phyloP scores from a whole-genome alignment of 2,888 invertebrate genomes.

The Nezara viridula region DNA sequence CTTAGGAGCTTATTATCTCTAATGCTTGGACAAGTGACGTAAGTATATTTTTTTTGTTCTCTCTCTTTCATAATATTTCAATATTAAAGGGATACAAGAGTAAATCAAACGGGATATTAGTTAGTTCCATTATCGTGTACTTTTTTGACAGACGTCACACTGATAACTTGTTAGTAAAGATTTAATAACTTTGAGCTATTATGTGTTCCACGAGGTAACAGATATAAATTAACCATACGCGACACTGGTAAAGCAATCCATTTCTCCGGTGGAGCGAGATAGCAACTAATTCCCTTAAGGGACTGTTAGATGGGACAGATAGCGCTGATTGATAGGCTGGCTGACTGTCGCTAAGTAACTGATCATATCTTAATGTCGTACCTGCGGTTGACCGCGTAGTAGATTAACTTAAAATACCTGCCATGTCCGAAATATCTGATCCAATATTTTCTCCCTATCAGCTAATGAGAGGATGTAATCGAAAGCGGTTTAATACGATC shows the following conservation, averaged over 20 bases:
- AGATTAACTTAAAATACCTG: background rate
- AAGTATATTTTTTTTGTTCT: no score
- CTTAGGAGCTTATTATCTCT: no score
- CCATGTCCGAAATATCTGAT: background rate
- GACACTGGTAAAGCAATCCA: background rate
- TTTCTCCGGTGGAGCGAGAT: background rate
- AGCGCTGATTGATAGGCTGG: background rate
- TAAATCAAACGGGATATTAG: background rate
- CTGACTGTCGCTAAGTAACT: background rate
- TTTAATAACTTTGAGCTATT: background rate
- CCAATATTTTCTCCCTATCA: background rate
- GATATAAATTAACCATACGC: background rate
- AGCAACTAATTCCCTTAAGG: slow-evolving; percentile 40
- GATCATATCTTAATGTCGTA: slow-evolving; percentile 13
- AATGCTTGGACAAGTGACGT: no score
- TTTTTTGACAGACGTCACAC: background rate
- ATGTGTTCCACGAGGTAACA: background rate
- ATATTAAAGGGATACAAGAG: no score
- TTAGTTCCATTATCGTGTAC: background rate
- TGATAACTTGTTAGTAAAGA: background rate
- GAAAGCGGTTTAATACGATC: background rate
- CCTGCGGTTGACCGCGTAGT: background rate
- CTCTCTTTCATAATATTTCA: no score
- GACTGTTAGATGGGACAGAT: background rate
- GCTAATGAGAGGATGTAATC: background rate